Evolutionary conservation across 2,797 vertebrate genomes (phyloP).

Genomic region (Choloepus didactylus): DNA sequence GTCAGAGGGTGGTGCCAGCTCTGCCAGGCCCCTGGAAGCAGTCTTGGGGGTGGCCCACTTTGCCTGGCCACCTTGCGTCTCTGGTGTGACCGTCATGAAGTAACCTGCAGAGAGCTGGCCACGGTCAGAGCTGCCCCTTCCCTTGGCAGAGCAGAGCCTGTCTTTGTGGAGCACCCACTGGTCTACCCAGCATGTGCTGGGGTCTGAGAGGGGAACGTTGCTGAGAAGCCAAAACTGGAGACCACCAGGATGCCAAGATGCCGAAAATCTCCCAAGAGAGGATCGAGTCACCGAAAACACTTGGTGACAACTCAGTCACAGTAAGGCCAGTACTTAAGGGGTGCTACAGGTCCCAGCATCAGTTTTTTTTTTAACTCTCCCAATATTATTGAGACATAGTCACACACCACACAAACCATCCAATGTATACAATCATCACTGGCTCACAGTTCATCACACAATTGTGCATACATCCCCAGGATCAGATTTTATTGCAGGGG

Average conservation of each 20-base stretch:
- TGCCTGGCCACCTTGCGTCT: background rate
- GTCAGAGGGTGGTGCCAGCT: background rate
- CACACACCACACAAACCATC: too few relatives aligned
- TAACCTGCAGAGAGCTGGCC: background rate
- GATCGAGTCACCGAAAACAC: background rate
- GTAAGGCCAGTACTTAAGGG: background rate
- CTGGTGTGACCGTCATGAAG: background rate
- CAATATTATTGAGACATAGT: too few relatives aligned
- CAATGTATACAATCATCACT: too few relatives aligned
- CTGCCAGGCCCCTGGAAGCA: background rate
- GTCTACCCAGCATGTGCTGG: background rate
- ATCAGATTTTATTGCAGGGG: background rate
- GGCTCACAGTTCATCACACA: too few relatives aligned
- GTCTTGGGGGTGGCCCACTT: background rate
- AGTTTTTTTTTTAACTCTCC: too few relatives aligned
- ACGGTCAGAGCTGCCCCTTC: background rate
- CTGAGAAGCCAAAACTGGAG: background rate
- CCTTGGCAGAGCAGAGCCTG: background rate
- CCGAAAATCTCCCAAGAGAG: too few relatives aligned
- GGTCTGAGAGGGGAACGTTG: background rate
- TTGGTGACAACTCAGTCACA: too few relatives aligned
- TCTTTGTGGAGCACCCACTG: background rate
- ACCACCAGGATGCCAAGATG: too few relatives aligned
- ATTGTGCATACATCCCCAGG: fast-evolving
- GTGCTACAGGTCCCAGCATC: fast-evolving